Evolutionary conservation across 1,140 invertebrate genomes (phyloP).

Genomic region (Amyelois transitella): DNA sequence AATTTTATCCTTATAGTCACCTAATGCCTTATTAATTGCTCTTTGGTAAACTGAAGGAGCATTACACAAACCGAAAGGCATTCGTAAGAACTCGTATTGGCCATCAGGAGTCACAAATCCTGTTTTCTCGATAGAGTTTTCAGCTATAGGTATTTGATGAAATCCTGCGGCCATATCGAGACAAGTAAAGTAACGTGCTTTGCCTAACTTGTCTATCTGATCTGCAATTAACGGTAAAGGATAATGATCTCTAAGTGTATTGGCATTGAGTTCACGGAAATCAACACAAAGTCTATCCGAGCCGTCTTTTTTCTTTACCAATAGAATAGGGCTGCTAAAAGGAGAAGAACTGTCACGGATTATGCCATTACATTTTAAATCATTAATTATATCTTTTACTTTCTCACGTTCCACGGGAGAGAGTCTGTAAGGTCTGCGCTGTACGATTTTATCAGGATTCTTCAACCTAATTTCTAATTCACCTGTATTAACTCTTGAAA

Average conservation of each 20-base stretch:
- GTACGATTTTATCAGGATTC: constrained; percentile 22
- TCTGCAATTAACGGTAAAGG: constrained; percentile 43
- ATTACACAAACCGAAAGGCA: constrained; percentile 43
- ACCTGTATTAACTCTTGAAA: constrained; percentile 16
- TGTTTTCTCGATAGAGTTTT: constrained; percentile 27
- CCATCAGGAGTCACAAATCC: constrained; percentile 34
- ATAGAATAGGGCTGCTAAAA: constrained; percentile 24
- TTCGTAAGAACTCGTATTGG: constrained; percentile 31
- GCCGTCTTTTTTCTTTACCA: constrained; percentile 33
- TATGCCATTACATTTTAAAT: constrained; percentile 12
- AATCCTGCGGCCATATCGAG: constrained; percentile 45
- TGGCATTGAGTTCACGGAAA: constrained; percentile 29
- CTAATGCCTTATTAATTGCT: constrained; percentile 50
- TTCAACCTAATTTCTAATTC: constrained; percentile 18
- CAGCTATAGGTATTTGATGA: constrained; percentile 34
- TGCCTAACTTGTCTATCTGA: constrained; percentile 37
- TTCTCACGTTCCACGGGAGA: constrained; percentile 18
- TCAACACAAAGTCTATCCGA: constrained; percentile 27
- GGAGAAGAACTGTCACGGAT: constrained; percentile 22
- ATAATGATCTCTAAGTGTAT: constrained; percentile 29
- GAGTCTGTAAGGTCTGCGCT: constrained; percentile 34
- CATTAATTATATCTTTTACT: constrained; percentile 14
- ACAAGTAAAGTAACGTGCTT: constrained; percentile 24
- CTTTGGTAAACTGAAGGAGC: constrained; percentile 43
- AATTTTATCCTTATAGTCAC: constrained; percentile 12